A percentile compares a stretch with the other conserved stretches of the same genome.
Conservation (phyloP, 2,797 vertebrate genomes). For the Anisognathus igniventris region DNA sequence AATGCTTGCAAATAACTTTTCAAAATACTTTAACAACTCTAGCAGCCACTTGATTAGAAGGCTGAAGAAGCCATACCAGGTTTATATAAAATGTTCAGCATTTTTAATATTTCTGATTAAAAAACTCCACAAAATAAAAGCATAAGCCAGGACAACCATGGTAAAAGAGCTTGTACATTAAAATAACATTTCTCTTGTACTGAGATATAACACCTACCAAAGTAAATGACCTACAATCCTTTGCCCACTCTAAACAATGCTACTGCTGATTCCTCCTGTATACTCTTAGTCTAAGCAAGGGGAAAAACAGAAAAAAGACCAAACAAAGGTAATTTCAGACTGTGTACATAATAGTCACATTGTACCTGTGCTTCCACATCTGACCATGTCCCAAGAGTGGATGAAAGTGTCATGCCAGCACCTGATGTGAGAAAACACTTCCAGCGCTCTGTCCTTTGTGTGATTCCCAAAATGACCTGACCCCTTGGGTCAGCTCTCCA, state of each 20-base stretch:
- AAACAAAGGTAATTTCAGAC: background rate
- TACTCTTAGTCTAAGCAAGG: background rate
- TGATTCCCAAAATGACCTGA: background rate
- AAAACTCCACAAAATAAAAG: background rate
- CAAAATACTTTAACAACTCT: background rate
- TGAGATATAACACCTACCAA: background rate
- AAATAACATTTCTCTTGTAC: background rate
- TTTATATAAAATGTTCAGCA: background rate
- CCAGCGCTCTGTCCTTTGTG: background rate
- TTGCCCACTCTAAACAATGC: background rate
- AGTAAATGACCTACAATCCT: background rate
- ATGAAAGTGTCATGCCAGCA: background rate
- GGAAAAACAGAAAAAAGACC: background rate
- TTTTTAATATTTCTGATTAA: background rate
- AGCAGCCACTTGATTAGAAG: background rate
- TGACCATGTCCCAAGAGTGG: background rate
- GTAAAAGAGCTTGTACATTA: background rate
- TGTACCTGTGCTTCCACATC: background rate
- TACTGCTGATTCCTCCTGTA: background rate
- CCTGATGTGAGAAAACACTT: background rate
- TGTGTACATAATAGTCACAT: background rate
- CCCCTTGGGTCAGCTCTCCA: accelerated
- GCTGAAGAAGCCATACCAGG: background rate
- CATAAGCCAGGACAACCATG: background rate
- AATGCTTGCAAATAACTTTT: background rate